Base-by-base conservation (phyloP, 2,797 vertebrate genomes). In the Heliangelus exortis region DNA sequence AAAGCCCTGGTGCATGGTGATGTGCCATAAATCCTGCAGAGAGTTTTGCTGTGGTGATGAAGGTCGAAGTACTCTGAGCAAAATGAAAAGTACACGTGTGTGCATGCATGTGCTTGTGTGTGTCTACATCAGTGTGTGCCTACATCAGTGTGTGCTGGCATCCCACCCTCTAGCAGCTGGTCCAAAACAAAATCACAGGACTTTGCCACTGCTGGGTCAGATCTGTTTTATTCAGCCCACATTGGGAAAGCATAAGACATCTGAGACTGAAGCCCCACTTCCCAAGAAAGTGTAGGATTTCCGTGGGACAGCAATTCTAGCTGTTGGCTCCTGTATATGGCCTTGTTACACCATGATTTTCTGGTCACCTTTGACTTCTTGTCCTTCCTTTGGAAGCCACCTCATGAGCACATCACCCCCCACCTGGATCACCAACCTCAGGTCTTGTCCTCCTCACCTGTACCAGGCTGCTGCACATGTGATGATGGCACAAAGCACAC, bases 21-120 rank as follows among this genome's bases (percentile, higher is more conserved):
- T 65, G 29, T 15, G 29, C 26, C 18, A 18, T 12, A 77, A 79
- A 58, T 51, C 72, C 78, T 26, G 45, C 15, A 78, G 63, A 63
- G 72, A 73, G 41, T 68, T 87, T 75, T 45, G 6, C 23, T 71
- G 63, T 53, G 36, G 55, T 0, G 0, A 17, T 72, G 84, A 65
- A 65, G 50, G 59, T 63, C 0, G 0, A 67, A 74, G 53, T 9
- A 7, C 1, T 4, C 54, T 51, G 58, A 43, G 33, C 41, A 36
- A 62, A 72, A 81, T 13, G 45, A 63, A 41, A 28, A 2, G 6
- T 16, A 23, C 26, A 10, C 11, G 34, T 14, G 39, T 11, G 2
- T 11, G 25, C 3, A 0, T 7, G 12, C 6, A 18, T 17, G 45
- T 12, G 3, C 7, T 18, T 22, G n/a, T 26, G n/a, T 28, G 10